phyloP scores from a whole-genome alignment of 2,113 vertebrate species.

The Patagioenas fasciata region DNA sequence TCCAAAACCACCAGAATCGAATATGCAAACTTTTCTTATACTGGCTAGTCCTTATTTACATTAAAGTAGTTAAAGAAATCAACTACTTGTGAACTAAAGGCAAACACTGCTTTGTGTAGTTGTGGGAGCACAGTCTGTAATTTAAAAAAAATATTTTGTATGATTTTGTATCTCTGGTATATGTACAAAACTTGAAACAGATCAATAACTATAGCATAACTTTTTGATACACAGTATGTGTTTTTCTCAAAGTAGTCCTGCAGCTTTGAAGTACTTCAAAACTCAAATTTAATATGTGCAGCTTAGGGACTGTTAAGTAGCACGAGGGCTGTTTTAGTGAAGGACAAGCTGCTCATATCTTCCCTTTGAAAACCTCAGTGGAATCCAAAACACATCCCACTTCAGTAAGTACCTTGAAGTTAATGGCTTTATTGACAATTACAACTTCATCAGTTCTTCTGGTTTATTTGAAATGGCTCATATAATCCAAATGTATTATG shows the following conservation, averaged over 20 bases:
- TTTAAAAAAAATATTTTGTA: neutral
- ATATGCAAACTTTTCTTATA: neutral
- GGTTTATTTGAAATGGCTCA: constrained; percentile 10
- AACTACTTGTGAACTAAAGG: neutral
- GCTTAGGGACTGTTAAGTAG: neutral
- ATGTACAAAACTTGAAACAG: neutral
- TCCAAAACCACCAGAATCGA: neutral
- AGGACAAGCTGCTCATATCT: neutral
- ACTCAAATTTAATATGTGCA: neutral
- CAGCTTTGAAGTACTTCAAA: neutral
- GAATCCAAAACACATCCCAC: neutral
- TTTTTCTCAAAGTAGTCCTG: neutral
- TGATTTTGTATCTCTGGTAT: neutral
- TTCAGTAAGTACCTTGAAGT: neutral
- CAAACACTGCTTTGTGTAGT: neutral
- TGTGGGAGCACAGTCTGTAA: neutral
- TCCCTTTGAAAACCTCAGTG: neutral
- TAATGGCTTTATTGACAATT: constrained; percentile 33
- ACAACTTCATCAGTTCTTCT: neutral
- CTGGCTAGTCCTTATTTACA: neutral
- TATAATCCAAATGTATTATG: neutral
- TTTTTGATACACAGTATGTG: neutral
- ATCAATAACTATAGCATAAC: neutral
- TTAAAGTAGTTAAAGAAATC: neutral
- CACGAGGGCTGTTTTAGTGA: neutral